Conservation (phyloP, 2,113 vertebrate species). For the Prolemur simus region DNA sequence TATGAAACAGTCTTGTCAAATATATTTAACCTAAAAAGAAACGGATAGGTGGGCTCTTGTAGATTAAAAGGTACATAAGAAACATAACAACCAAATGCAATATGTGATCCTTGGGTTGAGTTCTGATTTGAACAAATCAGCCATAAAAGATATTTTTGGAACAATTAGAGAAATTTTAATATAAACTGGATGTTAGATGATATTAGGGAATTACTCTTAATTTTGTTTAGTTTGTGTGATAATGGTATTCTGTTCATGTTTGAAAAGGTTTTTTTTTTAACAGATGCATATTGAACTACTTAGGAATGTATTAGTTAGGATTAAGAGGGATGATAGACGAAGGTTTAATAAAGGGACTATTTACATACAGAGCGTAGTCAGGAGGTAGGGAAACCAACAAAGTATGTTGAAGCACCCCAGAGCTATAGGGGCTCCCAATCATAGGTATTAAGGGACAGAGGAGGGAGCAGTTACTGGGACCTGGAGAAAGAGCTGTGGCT, state of each 20-base stretch:
- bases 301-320: background rate
- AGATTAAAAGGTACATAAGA: conserved; percentile 24
- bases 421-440: background rate
- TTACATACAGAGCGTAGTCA: background rate
- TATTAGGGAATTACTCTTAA: background rate
- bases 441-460: background rate
- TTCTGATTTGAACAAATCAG: conserved; percentile 23
- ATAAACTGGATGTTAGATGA: background rate
- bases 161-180: background rate
- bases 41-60: background rate
- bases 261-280: background rate
- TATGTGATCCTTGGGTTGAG: background rate
- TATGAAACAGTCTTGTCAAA: conserved; percentile 27
- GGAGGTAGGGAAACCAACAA: background rate
- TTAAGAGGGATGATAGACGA: background rate
- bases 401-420: background rate
- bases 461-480: background rate
- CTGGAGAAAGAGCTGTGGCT: background rate
- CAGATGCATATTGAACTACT: background rate
- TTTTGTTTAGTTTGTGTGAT: conserved; percentile 26
- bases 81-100: background rate
- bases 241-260: conserved; percentile 1
- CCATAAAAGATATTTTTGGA: background rate
- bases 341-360: conserved; percentile 16
- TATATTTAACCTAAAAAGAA: conserved; percentile 40